Base-by-base conservation (phyloP, 2,888 invertebrate genomes). In the Heliconius cydno region DNA sequence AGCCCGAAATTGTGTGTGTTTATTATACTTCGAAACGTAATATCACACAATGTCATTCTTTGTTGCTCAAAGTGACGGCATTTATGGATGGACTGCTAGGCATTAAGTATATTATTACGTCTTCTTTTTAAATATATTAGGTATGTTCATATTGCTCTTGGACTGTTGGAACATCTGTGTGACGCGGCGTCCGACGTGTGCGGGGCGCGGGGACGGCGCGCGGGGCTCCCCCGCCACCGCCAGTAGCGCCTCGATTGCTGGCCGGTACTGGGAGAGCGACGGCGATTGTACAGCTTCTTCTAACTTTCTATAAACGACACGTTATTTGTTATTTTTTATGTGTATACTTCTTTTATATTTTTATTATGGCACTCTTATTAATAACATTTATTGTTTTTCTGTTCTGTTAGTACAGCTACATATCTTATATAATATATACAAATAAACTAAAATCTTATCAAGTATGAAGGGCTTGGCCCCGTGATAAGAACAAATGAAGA, bases 111-210 rank as follows among this genome's bases (percentile, higher is more conserved):
- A 15, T 7, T 25, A 82, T 83, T 94, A 95, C 38, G 94, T 91
- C 86, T 95, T 95, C 88, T 95, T 95, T 83, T 95, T 95, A 81
- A 95, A 95, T 85, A 95, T 95, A 81, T 91, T 95, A 80, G 90
- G 95, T 67, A 95, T 82, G 82, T 95, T 94, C 87, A 95, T 95
- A 76, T 94, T 94, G 1, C 89, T 90, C 81, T 95, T 95, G 70
- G 94, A 93, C 30, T 94, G 92, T 71, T 95, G 93, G 88, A 95
- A 94, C 86, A 95, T 95, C 78, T 94, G 94, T 38, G 95, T 91
- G 84, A 95, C 94, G 2, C 95, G 84, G 12, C 95, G 84, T 75
- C 94, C 94, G 2, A 95, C 95, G 76, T 95, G 94, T 2, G 88
- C 83, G 3, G 88, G 88, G 1, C 87, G 86, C 3, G 90, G 86